These are phyloP conservation scores for Rallus limicola DNA, from an alignment of 2,113 vertebrate species.

Conservation along the genomic window DNA sequence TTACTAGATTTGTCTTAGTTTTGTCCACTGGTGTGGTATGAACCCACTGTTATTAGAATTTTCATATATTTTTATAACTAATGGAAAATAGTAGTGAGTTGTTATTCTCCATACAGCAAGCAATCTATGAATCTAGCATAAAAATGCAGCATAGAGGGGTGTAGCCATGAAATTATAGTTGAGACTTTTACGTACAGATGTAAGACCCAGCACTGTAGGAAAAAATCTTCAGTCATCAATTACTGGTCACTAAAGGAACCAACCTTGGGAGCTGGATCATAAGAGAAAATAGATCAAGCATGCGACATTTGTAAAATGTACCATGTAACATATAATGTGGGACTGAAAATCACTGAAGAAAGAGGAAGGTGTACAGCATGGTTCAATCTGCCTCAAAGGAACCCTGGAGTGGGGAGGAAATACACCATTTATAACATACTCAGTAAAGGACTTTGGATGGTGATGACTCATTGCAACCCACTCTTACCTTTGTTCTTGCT, in stretches of 20 bases:
- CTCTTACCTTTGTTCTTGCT: background rate
- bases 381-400: background rate
- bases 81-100: background rate
- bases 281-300: background rate
- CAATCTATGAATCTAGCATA: background rate
- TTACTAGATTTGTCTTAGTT: background rate
- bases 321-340: background rate
- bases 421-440: background rate
- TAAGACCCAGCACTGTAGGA: background rate
- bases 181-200: background rate
- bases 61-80: background rate
- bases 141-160: background rate
- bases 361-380: background rate
- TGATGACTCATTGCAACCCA: background rate
- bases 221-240: background rate
- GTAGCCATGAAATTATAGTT: background rate
- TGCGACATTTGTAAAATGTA: background rate
- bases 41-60: background rate
- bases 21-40: background rate
- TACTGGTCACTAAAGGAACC: background rate
- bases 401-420: background rate
- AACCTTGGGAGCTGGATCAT: background rate
- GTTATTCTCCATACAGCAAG: background rate
- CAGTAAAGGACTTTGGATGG: background rate
- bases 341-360: background rate